Evolutionary conservation across 2,113 vertebrate genomes (phyloP).

Genomic region (Galbula dea): DNA sequence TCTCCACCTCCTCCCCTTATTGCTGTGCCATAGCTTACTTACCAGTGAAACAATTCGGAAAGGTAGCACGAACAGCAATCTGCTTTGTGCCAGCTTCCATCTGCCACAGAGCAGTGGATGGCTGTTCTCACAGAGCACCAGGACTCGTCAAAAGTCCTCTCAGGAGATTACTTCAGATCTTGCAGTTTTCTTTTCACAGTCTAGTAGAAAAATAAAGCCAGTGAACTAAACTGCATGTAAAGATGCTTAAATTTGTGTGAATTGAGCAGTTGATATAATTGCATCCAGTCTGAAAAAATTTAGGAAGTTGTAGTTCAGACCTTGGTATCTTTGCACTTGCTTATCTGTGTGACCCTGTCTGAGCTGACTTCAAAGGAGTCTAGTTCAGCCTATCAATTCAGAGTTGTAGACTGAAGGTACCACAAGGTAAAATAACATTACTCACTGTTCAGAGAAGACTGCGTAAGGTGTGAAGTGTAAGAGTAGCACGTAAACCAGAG

Average conservation of each 20-base stretch:
- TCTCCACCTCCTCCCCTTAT: neutral
- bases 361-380: neutral
- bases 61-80: neutral
- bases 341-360: neutral
- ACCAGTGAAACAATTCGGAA: neutral
- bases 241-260: neutral
- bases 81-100: neutral
- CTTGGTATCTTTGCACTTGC: neutral
- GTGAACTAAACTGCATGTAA: neutral
- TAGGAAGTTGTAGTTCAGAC: neutral
- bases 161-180: neutral
- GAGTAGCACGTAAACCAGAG: neutral
- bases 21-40: neutral
- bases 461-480: neutral
- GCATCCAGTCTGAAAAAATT: neutral
- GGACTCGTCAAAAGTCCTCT: neutral
- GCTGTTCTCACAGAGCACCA: neutral
- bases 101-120: rapidly evolving
- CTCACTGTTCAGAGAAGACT: neutral
- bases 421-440: neutral
- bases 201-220: neutral
- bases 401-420: neutral
- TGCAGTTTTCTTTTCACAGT: neutral
- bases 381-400: neutral
- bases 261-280: neutral